Base-by-base conservation (phyloP, 1,140 invertebrate genomes). In the Cotesia typhae region DNA sequence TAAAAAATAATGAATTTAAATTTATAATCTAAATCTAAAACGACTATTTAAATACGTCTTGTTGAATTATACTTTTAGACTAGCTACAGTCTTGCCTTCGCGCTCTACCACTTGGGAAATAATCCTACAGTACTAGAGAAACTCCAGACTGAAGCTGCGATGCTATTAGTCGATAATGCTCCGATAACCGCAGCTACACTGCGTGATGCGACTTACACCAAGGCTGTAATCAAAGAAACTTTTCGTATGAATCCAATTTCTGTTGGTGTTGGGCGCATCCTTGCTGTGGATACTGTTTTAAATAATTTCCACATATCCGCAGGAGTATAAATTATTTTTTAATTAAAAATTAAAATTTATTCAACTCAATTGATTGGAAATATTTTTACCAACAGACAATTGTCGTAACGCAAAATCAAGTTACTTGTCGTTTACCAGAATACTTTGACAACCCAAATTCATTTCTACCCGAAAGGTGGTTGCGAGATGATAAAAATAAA, bases 331-430 rank as follows among this genome's bases (percentile, higher is more conserved):
- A 64, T 52, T 60, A 35, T 68, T 60, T 60, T 41, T 4, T 0
- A 37, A 52, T 52, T 52, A 5, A 55, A 55, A 55, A 55, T 55
- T 14, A 67, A 47, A 77, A 53, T 12, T 36, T 60, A 35, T 70
- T 63, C 59, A 61, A 20, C 60, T 35, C 4, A 20, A 47, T 14
- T 55, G 12, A 55, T 55, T 10, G 7, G n/a, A 55, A 12, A 38
- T 57, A 36, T 55, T 36, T 20, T 28, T 73, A 76, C 73, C 89
- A 90, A 61, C 80, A 98, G 95, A 96, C 94, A 0, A 90, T 94
- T 1, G 89, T 96, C 12, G 93, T 97, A 4, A 95, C 94, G 10
- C 94, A 96, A 80, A 98, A 97, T 81, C 94, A 95, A 89, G 85
- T 95, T 2, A 88, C 91, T 0, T 94, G 91, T 75, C 88, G 92